Evolutionary conservation across 2,888 invertebrate genomes (phyloP), one percentile per base, ranked within the genome.

Genomic region (Herminia tarsipennalis): DNA sequence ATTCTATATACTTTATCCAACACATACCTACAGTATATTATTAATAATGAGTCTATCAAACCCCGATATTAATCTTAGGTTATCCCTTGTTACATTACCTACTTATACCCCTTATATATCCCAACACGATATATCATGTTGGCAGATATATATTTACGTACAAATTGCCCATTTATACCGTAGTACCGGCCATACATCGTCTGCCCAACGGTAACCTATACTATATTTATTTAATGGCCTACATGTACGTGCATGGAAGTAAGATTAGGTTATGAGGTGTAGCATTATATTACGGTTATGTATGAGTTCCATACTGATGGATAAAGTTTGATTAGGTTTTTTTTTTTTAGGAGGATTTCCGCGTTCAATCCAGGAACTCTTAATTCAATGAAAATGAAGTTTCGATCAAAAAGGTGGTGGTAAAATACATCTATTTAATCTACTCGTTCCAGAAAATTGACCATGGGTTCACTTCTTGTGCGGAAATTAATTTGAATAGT

Each of bases 151-250:
- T 68, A 74, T 73, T 70, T 76, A 76, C 60, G 56, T 50, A 61
- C 61, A 76, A 79, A 78, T 77, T 75, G 78, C 70, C 79, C 73
- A 78, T 80, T 77, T 74, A 63, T 68, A 68, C 52, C 54, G 69
- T 66, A 62, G 70, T 58, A 56, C 59, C 47, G 55, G 55, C 64
- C 56, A 67, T 78, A 70, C 48, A 78, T 77, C 73, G 69, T 50
- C 35, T 6, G 45, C 44, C 60, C 46, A 59, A 49, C 47, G 53
- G 41, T 64, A 71, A 70, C 65, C 70, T 62, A 64, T 57, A 58
- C 65, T 63, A 63, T 76, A 77, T 75, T 73, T 73, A 74, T 78
- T 69, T 75, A 75, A 74, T 73, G 75, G 66, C 20, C 33, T 36
- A 56, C 55, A 53, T 49, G 51, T 51, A 54, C 45, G 36, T 45